Evolutionary conservation across 2,113 vertebrate genomes (phyloP), one percentile per base, ranked within the genome.

Genomic region (Rhabdornis inornatus): DNA sequence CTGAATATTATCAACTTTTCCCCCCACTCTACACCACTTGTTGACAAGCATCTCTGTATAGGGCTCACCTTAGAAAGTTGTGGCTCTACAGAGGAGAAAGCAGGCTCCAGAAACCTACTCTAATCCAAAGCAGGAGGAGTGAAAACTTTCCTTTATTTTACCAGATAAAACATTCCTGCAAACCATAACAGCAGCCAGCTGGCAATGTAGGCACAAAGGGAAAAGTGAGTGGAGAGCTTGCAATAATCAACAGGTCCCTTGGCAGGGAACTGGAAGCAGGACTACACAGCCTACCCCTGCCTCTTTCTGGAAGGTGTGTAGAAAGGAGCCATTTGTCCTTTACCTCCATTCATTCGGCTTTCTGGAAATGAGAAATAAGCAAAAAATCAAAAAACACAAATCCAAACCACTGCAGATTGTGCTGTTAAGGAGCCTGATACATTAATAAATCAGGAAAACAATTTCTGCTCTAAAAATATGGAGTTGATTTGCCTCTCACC

Each of bases 11-110:
- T 12, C 72, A 77, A 44, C 14, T 52, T 52, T 17, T 33, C 7
- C 4, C 17, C 15, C 12, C 1, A 0, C 25, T 18, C 37, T 37
- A 11, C 14, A 68, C 5, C 18, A 33, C 14, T 10, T 14, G 6
- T 7, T 63, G 28, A 9, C 18, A 86, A 52, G 28, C 3, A 4
- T 24, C 21, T 23, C n/a, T 82, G n/a, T 11, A 16, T 3, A 15
- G 14, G 13, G 12, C 23, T 57, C 47, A 25, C 39, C 66, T 83
- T 25, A 27, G 31, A 14, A 59, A 45, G 33, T 11, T 30, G 31
- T 64, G 64, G 59, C 25, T 28, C 57, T 33, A 8, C 11, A 61
- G 20, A 66, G 44, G 12, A 33, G 27, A 59, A 59, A 65, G 15
- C 31, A 72, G 55, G 24, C 13, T 85, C 42, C 40, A 39, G 60